Base-by-base conservation (phyloP, 2,113 vertebrate genomes). In the Callithrix jacchus region DNA sequence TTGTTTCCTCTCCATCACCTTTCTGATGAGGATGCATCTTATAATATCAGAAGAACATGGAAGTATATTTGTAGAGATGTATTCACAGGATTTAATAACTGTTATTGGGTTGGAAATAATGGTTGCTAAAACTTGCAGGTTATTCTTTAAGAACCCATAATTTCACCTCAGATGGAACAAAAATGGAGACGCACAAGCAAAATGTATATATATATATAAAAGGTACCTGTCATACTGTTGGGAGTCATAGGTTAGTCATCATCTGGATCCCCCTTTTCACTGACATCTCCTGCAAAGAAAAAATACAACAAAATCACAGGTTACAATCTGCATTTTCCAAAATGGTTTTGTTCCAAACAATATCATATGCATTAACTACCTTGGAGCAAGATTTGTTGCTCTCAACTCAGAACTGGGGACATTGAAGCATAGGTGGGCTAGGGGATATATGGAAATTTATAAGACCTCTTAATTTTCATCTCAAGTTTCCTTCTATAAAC, bases 201-300 rank as follows among this genome's bases (percentile, higher is more conserved):
- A 94, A 68, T 80, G 35, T 64, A 56, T 1, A 54, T 87, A 94
- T 42, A 42, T 42, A 42, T 42, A 6, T n/a, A 95, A 76, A 89
- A 37, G 73, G 87, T 99, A 99, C 99, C 99, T 99, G 99, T 99
- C 99, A 99, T 99, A 98, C 98, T 99, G 99, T 98, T 99, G 97
- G 98, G 98, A 98, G 97, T 99, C 98, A 99, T 97, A 97, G 98
- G 97, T 98, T 97, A 98, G 98, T 96, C 96, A 97, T 98, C 98
- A 99, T 99, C 98, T 98, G 20, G 89, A 97, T 95, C 95, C 98
- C 97, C 96, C 95, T 98, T 0, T 52, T 97, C 96, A 98, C 98
- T 98, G 98, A 93, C 54, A 91, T 97, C 97, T 98, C 97, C 98
- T 99, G 97, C 32, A 92, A 98, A 96, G 96, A 93, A 92, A 89